These are phyloP conservation scores for Drosophila siamana DNA, from an alignment of 2,888 invertebrate genomes.

Conservation along the genomic window DNA sequence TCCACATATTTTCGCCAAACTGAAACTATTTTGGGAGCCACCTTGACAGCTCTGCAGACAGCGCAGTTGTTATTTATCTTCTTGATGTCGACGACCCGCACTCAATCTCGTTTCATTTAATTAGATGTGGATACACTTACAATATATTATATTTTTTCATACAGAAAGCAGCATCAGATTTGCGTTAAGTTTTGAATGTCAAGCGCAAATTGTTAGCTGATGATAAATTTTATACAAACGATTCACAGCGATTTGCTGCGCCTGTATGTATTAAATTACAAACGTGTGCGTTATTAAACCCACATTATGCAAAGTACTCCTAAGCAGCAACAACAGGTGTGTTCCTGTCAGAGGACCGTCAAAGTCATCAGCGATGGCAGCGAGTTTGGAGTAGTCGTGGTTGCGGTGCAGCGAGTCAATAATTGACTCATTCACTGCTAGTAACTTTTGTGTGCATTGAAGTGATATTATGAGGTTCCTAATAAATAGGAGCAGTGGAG, in stretches of 20 bases:
- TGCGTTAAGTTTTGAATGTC: too few species aligned
- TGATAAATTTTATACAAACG: too few species aligned
- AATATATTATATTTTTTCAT: too few species aligned
- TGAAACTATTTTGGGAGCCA: conserved; percentile 68
- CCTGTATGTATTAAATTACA: not conserved
- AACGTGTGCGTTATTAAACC: not conserved
- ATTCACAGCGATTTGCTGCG: too few species aligned
- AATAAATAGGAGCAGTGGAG: conserved; percentile 51
- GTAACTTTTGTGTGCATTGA: conserved; percentile 4
- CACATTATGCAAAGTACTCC: conserved; percentile 1
- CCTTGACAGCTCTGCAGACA: conserved; percentile 19
- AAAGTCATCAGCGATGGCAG: conserved; percentile 19
- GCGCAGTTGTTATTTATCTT: conserved; percentile 25
- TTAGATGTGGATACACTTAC: conserved; percentile 60
- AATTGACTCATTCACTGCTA: conserved; percentile 5
- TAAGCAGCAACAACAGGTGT: conserved; percentile 65
- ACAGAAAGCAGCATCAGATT: too few species aligned
- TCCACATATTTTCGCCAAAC: conserved; percentile 70
- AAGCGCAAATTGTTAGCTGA: too few species aligned
- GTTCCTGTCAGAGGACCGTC: conserved; percentile 54
- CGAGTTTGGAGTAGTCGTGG: not conserved
- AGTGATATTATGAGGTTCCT: conserved; percentile 17
- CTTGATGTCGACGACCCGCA: conserved; percentile 40
- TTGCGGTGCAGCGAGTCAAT: not conserved
- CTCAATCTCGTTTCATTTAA: conserved; percentile 67